Base-by-base conservation (phyloP, 2,888 invertebrate genomes). In the Myathropa florea region DNA sequence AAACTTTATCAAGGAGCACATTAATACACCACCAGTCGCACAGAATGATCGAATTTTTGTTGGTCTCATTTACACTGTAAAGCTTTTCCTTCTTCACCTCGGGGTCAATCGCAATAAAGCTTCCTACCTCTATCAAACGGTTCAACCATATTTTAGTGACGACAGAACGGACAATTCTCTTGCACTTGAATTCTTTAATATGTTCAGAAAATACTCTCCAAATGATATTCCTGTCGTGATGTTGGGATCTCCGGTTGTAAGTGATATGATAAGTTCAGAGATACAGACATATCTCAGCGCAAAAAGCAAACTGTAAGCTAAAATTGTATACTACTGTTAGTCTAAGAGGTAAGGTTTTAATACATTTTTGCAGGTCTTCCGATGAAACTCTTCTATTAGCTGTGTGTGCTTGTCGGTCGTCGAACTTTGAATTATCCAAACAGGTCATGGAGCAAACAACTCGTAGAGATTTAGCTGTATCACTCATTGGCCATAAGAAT, bases 31-130 rank as follows among this genome's bases (percentile, higher is more conserved):
- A 14, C 4, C 57, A 4, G 55, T 14, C n/a, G 39, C 46, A 6
- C 53, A 26, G 26, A 59, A 39, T 36, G 83, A 75, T 7, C 72
- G 76, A 39, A 9, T 59, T 14, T 80, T 92, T 18, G 88, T 90
- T 26, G 93, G 92, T 0, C 89, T 92, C 10, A 90, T 93, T 30
- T 91, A 93, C 73, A 91, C 92, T 0, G 90, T 92, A 0, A 92
- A 92, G 85, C 61, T 91, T 18, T 91, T 91, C 60, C 88, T 92
- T 36, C 89, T 92, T 7, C 88, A 89, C 7, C 78, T 92, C 36
- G 92, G 91, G 4, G 90, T 91, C 4, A 91, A 91, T 89, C 91
- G 92, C 6, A 86, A 89, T n/a, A 89, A 89, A 24, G 90, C 91
- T 0, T 90, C 92, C 21, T 92, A 90, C 63, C 71, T 92, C 0